Evolutionary conservation across 2,113 vertebrate genomes (phyloP), one percentile per base, ranked within the genome.

Genomic region (Abramis brama): DNA sequence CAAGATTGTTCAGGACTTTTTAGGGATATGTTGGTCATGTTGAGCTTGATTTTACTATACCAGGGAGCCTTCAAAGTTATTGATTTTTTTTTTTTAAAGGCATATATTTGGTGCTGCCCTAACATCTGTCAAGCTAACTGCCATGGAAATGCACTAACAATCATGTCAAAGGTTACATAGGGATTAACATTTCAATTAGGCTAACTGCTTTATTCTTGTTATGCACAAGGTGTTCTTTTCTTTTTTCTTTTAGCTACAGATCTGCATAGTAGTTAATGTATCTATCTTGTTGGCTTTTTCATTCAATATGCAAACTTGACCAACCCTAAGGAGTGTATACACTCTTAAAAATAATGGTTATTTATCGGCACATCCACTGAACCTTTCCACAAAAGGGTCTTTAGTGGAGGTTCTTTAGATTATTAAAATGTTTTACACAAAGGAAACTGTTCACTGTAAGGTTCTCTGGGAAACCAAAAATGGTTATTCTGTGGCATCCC

Each of bases 41-140:
- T 39, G 52, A 59, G 52, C 45, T 11, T 33, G 43, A 64, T 45
- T 62, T 62, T 36, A 25, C 59, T 7, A 33, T 43, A 43, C 15
- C 6, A 1, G 0, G 15, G 79, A 30, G 25, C n/a, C 60, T 45
- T 21, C 25, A 33, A 23, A 47, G 5, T 7, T 68, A 82, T 70
- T 66, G 43, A 71, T 75, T 79, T 83, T 74, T 62, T 45, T 45
- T 45, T 50, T 15, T 15, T 36, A 45, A 33, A 39, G 2, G 19
- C 12, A 43, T 83, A 50, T 45, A 87, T 87, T 83, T 13, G 8
- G 19, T 64, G 68, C 47, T 86, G 5, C 13, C 23, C 4, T 71
- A 45, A 64, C 86, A 80, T 87, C 81, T 87, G 86, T 84, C 39
- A 13, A 36, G n/a, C 86, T 82, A 87, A 70, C 86, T 84, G 86